Evolutionary conservation across 1,140 invertebrate species (phyloP), one percentile per base, ranked within the genome.

Genomic region (Pollicipes pollicipes): DNA sequence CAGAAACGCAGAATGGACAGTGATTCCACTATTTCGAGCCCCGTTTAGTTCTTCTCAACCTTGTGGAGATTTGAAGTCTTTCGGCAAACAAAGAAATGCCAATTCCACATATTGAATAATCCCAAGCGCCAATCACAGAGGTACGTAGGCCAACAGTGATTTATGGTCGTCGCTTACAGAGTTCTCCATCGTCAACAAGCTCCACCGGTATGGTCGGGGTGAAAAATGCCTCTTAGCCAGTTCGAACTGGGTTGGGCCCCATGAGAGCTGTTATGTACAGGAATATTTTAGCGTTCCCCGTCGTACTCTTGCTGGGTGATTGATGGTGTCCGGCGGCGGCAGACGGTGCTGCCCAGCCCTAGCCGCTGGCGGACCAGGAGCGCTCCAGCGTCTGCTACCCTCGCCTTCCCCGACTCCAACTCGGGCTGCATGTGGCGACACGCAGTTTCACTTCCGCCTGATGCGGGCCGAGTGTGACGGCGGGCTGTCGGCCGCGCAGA

Each of bases 361-460:
- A 84, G 91, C 27, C 86, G 87, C 75, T 97, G 70, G 88, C 87
- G 21, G 95, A 97, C 79, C 89, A 92, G 83, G 95, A 98, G 83
- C 93, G 93, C 80, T 91, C 90, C 73, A 98, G 96, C 82, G 91
- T 98, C 73, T 98, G 95, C 82, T 99, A 98, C 80, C n/a, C 84
- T 98, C 77, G 94, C 95, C 21, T 99, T 98, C 82, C 97, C 97
- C 17, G 97, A 98, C 80, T 98, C 95, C 0, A 98, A 99, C 81
- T 97, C 94, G 68, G 94, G 94, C 66, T 96, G 95, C 79, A 97
- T 97, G 91, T n/a, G 95, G 95, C 70, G 94, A 99, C 80, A 98
- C 95, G 35, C 91, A 92, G 78, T 98, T 97, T 82, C 91, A 96
- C 77, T 93, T 98, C 76, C 86, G 95, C 72, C 87, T 90, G 73